Base-by-base conservation (phyloP, 2,888 invertebrate species). In the Bombylius major region DNA sequence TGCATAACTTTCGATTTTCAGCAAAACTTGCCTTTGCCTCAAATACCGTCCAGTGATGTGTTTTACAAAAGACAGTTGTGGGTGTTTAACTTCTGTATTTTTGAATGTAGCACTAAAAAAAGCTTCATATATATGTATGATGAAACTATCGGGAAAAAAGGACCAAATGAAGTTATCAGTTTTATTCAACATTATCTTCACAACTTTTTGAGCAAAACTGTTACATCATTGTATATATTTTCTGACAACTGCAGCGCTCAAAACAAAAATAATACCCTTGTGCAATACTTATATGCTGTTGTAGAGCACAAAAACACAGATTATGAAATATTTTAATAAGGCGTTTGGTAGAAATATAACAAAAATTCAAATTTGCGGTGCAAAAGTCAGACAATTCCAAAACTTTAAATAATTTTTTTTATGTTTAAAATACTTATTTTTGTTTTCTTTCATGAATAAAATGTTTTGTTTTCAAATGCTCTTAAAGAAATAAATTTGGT, bases 21-120 rank as follows among this genome's bases (percentile, higher is more conserved):
- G 51, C 55, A 53, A 54, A 58, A 55, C 51, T 55, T 58, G 47
- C 55, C 57, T n/a, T 55, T 57, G 31, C 57, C 55, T 46, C 6
- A 45, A 33, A 34, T 54, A 53, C 51, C 54, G 47, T 55, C 52
- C 11, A 50, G 49, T 50, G 49, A 54, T 49, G 48, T 54, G 7
- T 51, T 51, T 31, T 51, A 51, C 36, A 51, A 51, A 49, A 56
- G 51, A 52, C 56, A 53, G 50, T 45, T 50, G 8, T 50, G 53
- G 45, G 53, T 53, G 34, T 56, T 52, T 34, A 52, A 49, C 52
- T 56, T 56, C 47, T 56, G 53, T 46, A 53, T 56, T 34, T 53
- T 45, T 13, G 23, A 49, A 34, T 49, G 49, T 33, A 56, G 53
- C 50, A 52, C 31, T 7, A 36, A 48, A 36, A 49, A 53, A 53